phyloP scores from a whole-genome alignment of 2,888 invertebrate species.

The Diarsia mendica region DNA sequence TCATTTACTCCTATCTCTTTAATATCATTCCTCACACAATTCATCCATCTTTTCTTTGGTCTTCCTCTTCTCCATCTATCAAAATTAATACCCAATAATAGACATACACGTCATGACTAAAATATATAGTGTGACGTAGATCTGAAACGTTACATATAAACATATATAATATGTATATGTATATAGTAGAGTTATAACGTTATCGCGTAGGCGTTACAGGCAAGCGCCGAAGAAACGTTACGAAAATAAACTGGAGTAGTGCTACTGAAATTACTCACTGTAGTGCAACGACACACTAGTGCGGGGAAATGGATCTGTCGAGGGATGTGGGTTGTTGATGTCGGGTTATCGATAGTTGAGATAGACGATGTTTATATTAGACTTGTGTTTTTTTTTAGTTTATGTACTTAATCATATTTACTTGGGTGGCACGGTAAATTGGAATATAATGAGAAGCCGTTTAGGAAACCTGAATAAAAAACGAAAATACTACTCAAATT shows the following conservation, averaged over 20 bases:
- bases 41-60: no score
- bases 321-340: slow-evolving; percentile 5
- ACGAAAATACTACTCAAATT: not conserved
- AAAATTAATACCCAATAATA: not conserved
- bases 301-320: slow-evolving; percentile 66
- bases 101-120: not conserved
- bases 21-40: no score
- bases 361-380: not conserved
- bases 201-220: slow-evolving; percentile 50
- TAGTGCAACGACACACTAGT: slow-evolving; percentile 84
- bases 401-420: not conserved
- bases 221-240: slow-evolving; percentile 56
- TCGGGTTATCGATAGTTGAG: slow-evolving; percentile 50
- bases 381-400: not conserved
- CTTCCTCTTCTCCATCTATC: no score
- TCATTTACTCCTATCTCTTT: no score
- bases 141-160: slow-evolving; percentile 3
- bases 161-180: no score
- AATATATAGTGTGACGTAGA: slow-evolving; percentile 22
- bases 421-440: not conserved
- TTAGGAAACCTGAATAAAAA: not conserved
- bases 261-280: slow-evolving; percentile 86
- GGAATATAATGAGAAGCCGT: not conserved
- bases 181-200: slow-evolving; percentile 25
- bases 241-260: slow-evolving; percentile 73